Conservation (phyloP, 2,888 invertebrate genomes). For the Venusia cambrica region DNA sequence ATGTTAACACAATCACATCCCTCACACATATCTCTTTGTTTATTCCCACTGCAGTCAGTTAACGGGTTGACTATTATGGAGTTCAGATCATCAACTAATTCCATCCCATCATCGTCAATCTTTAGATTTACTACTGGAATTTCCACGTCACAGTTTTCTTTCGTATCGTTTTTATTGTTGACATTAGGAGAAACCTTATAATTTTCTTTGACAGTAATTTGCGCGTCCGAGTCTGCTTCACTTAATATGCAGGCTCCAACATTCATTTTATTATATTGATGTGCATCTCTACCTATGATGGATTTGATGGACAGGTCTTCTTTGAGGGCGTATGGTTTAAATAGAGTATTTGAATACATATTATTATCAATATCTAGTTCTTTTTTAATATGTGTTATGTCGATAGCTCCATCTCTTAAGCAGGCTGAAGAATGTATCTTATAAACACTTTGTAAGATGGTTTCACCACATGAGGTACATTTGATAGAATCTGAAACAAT, state of each 20-base stretch:
- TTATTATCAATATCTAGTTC: background rate
- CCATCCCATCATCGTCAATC: no score
- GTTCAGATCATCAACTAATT: constrained; percentile 1
- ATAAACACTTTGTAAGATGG: constrained; percentile 6
- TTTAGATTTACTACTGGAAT: no score
- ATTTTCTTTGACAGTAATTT: constrained; percentile 40
- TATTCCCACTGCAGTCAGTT: constrained; percentile 10
- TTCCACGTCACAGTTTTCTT: constrained; percentile 3
- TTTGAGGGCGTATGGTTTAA: constrained; percentile 7
- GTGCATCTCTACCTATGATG: constrained; percentile 27
- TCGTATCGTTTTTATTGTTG: constrained; percentile 6
- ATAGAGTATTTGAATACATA: constrained; percentile 12
- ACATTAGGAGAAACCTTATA: constrained; percentile 35
- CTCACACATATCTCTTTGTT: constrained; percentile 33
- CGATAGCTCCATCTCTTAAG: background rate
- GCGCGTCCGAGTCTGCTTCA: constrained; percentile 43
- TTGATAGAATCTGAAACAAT: constrained; percentile 20
- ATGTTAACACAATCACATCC: constrained; percentile 45
- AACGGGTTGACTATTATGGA: background rate
- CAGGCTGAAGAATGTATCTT: constrained; percentile 11
- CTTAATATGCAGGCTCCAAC: constrained; percentile 49
- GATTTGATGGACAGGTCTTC: constrained; percentile 6
- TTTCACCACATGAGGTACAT: constrained; percentile 19
- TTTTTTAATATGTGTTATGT: background rate
- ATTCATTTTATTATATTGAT: constrained; percentile 45